Base-by-base conservation (phyloP, 1,140 invertebrate species). In the Drosophila lacertosa region DNA sequence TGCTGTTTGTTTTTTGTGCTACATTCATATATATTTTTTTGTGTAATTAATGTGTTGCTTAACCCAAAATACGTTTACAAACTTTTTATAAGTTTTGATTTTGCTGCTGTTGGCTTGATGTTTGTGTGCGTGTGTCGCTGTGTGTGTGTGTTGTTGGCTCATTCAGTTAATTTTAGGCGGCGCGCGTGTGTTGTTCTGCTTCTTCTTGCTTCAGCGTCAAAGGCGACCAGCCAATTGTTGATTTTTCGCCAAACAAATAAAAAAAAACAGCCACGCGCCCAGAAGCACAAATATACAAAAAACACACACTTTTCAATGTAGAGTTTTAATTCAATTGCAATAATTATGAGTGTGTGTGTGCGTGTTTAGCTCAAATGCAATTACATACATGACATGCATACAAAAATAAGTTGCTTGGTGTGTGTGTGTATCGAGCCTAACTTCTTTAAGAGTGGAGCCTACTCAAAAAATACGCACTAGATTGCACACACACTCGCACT, bases 101-200 rank as follows among this genome's bases (percentile, higher is more conserved):
- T 57, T 33, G 11, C 45, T 53, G 35, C 26, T 33, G 39, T 7
- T 57, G 11, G 32, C 1, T 58, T 16, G 16, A 32, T 48, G 33
- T 26, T 60, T 37, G 37, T 29, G 20, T 44, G 18, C 13, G 51
- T 57, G 50, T 64, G 37, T 13, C 22, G 39, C 16, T 39, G 63
- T 37, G 53, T 39, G 44, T 39, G 32, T 48, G 42, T 59, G 29
- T 44, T 26, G 29, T 42, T 62, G 42, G 32, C 53, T 55, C 45
- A 58, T 66, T 63, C 44, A 68, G 37, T 47, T 68, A 68, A 63
- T 32, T 68, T 62, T 68, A 45, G 57, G 57, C 57, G 40, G 15
- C 47, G 40, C 47, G 65, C 37, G 65, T 37, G 44, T 58, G 29
- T 26, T 42, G 15, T 40, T 66, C 42, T 55, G 53, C 53, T 53